Evolutionary conservation across 2,113 vertebrate genomes (phyloP).

Genomic region (Amblyopsis rosae): DNA sequence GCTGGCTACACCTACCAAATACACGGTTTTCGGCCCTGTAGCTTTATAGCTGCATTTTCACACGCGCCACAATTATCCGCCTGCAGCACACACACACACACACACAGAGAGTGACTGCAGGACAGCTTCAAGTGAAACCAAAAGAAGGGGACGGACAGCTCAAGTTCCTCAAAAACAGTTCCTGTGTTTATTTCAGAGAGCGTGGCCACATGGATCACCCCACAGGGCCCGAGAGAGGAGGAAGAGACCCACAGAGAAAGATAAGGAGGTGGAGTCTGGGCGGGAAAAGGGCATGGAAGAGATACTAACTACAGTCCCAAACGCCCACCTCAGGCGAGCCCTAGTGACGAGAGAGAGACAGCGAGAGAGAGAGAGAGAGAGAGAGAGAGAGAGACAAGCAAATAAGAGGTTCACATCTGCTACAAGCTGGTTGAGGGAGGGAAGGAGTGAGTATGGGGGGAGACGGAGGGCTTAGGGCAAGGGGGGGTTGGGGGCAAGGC

Average conservation of each 20-base stretch:
- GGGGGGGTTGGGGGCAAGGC: conserved; percentile 40
- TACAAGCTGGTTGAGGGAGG: background rate
- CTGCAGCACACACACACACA: no score
- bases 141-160: conserved; percentile 19
- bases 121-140: background rate
- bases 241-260: background rate
- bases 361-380: background rate
- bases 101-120: background rate
- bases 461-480: background rate
- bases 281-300: background rate
- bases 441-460: background rate
- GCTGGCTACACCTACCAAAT: no score
- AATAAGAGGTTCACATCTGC: conserved; percentile 31
- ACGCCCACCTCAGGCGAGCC: background rate
- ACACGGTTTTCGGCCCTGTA: no score
- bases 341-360: background rate
- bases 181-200: conserved; percentile 54
- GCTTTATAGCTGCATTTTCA: no score
- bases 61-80: no score
- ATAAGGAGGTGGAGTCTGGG: background rate
- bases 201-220: conserved; percentile 24
- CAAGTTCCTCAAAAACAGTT: conserved; percentile 42
- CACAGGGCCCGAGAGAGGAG: background rate
- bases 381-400: background rate
- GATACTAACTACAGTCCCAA: background rate